A percentile compares a stretch with the other conserved stretches of the same genome.
Conservation (phyloP, 2,113 vertebrate genomes). For the Podarcis muralis region DNA sequence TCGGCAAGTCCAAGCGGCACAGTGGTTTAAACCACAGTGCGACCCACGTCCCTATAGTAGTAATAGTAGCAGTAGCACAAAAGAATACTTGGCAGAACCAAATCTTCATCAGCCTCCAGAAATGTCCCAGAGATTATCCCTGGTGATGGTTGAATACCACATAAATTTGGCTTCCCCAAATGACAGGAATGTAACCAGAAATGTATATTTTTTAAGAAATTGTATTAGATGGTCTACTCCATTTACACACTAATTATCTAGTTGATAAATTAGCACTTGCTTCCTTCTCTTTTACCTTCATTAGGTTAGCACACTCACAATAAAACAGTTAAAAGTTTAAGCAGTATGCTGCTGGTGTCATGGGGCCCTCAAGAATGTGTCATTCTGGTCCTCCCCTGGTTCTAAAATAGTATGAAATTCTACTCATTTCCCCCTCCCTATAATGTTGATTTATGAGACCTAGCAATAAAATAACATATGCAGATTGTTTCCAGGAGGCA, state of each 20-base stretch:
- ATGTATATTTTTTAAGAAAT: background rate
- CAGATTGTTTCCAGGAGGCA: slow-evolving; percentile 54
- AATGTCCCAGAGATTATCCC: background rate
- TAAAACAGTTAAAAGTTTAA: slow-evolving; percentile 57
- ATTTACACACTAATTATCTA: background rate
- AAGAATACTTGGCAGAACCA: too few relatives aligned
- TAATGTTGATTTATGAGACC: slow-evolving; percentile 63
- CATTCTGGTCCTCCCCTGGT: slow-evolving; percentile 45
- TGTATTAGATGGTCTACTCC: background rate
- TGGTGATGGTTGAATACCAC: background rate
- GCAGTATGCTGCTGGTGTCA: slow-evolving; percentile 27
- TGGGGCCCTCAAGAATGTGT: slow-evolving; percentile 46
- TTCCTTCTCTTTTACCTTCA: slow-evolving; percentile 54
- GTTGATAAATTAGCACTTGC: background rate
- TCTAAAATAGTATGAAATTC: slow-evolving; percentile 61
- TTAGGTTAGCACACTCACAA: slow-evolving; percentile 45
- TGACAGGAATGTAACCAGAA: background rate
- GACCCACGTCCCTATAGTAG: background rate
- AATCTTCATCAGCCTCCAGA: background rate
- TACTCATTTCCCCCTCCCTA: slow-evolving; percentile 46
- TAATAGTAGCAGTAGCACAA: background rate
- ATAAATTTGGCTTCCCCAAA: background rate
- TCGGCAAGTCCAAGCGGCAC: too few relatives aligned
- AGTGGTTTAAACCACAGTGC: too few relatives aligned
- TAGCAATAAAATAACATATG: slow-evolving; percentile 60